Conservation (phyloP, 2,113 vertebrate genomes). For the Campylomormyrus tamandua region DNA sequence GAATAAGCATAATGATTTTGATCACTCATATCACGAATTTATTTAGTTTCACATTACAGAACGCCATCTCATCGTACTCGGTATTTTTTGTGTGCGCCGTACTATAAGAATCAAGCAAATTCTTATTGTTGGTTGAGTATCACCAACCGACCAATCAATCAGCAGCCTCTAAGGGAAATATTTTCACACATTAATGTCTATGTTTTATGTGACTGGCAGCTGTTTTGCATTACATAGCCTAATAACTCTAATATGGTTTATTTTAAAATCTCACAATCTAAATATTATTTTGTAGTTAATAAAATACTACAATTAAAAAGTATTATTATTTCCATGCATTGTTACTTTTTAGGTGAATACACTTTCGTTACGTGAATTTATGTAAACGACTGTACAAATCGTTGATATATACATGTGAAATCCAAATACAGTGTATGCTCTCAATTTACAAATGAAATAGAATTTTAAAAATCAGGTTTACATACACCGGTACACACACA, state of each 20-base stretch:
- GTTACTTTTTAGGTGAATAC: not conserved
- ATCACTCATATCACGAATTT: not conserved
- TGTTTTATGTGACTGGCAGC: not conserved
- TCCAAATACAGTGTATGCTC: not conserved
- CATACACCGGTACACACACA: conserved; percentile 29
- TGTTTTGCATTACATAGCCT: not conserved
- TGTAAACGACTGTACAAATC: not conserved
- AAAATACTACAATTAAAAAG: not conserved
- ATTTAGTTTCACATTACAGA: not conserved
- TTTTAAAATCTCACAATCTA: not conserved
- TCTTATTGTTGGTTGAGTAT: not conserved
- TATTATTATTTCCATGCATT: not conserved
- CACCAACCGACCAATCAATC: not conserved
- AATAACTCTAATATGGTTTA: not conserved
- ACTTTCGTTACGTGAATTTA: not conserved
- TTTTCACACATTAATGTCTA: not conserved
- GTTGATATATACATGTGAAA: not conserved
- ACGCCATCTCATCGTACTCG: not conserved
- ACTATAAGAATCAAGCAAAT: not conserved
- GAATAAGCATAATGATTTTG: not conserved
- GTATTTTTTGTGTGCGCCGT: not conserved
- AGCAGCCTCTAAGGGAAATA: not conserved
- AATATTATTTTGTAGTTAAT: not conserved
- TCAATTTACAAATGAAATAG: not conserved
- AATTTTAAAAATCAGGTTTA: not conserved